Evolutionary conservation across 2,797 vertebrate species (phyloP).

Genomic region (Glyptemys insculpta): DNA sequence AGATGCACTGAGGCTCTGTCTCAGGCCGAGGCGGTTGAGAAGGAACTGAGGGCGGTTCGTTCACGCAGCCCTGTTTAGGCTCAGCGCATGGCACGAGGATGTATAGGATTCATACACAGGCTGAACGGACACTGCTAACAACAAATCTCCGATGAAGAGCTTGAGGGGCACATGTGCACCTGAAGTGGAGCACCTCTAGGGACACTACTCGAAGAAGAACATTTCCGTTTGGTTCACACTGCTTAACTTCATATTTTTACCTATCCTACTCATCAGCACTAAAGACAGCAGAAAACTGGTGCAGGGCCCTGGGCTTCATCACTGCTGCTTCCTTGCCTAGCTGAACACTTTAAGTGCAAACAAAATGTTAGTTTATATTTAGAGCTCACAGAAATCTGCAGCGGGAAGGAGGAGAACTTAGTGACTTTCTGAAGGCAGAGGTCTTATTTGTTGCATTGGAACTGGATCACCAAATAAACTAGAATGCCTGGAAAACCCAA

Average conservation of each 20-base stretch:
- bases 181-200: not conserved
- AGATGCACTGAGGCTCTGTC: not conserved
- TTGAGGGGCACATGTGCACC: not conserved
- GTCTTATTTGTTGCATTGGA: not conserved
- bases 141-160: not conserved
- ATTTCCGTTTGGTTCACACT: not conserved
- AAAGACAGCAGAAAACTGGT: not conserved
- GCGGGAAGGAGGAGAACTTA: not conserved
- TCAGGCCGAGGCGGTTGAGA: not conserved
- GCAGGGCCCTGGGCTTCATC: too few species aligned
- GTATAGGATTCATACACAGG: not conserved
- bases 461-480: too few species aligned
- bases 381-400: too few species aligned
- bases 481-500: accelerated
- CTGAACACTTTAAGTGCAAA: too few species aligned
- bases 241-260: not conserved
- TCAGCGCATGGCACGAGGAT: too few species aligned
- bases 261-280: not conserved
- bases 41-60: not conserved
- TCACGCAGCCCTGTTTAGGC: not conserved
- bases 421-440: not conserved
- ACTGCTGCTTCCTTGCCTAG: too few species aligned
- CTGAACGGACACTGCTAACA: too few species aligned
- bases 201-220: not conserved
- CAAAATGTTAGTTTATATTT: too few species aligned